These are phyloP conservation scores for Cantharis rustica DNA, from an alignment of 2,888 invertebrate genomes.

Conservation along the genomic window DNA sequence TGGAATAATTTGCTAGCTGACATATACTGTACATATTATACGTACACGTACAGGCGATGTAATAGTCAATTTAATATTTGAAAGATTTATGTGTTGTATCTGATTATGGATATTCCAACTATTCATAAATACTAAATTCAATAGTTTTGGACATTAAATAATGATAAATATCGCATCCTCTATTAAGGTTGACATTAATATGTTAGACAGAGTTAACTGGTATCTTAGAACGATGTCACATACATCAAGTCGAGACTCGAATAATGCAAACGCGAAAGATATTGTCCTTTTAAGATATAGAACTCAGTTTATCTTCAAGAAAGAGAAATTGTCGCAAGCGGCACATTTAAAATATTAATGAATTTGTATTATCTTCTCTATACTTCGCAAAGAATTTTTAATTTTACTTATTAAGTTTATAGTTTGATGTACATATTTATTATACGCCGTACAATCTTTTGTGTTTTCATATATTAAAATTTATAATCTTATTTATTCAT, in stretches of 20 bases:
- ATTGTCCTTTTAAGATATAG: constrained; percentile 25
- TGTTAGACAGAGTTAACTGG: constrained; percentile 27
- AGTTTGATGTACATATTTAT: not conserved
- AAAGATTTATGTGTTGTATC: not conserved
- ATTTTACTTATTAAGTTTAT: not conserved
- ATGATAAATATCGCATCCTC: constrained; percentile 29
- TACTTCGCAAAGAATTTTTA: not conserved
- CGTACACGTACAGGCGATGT: not conserved
- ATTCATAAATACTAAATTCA: not conserved
- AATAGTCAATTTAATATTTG: not conserved
- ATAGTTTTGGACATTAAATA: not conserved
- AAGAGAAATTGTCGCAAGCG: constrained; percentile 21
- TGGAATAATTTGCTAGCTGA: not conserved
- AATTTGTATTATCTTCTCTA: not conserved
- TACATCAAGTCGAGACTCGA: constrained; percentile 24
- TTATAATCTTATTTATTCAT: not conserved
- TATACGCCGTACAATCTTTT: not conserved
- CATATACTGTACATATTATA: not conserved
- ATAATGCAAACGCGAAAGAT: constrained; percentile 26
- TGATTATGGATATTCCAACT: not conserved
- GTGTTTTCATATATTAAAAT: not conserved
- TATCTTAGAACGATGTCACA: constrained; percentile 30
- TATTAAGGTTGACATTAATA: constrained; percentile 34
- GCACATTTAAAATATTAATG: constrained; percentile 1
- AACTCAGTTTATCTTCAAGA: constrained; percentile 23